Conservation (phyloP, 2,888 invertebrate genomes). For the Eucriotettix oculatus region DNA sequence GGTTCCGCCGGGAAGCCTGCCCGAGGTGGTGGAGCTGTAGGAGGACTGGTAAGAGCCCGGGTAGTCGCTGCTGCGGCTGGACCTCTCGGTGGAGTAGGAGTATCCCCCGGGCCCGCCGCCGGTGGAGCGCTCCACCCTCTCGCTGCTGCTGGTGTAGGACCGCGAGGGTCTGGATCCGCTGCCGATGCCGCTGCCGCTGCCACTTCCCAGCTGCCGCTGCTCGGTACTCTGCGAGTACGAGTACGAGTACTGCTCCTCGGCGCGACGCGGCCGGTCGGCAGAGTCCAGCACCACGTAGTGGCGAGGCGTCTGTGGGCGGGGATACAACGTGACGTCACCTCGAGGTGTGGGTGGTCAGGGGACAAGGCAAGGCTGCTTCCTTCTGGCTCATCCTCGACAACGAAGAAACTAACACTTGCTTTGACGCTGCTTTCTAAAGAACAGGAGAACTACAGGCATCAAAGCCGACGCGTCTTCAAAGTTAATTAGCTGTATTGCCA, state of each 20-base stretch:
- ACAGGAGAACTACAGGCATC: no score
- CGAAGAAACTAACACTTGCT: no score
- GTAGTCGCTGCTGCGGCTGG: conserved; percentile 42
- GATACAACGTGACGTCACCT: no score
- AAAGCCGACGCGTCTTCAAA: no score
- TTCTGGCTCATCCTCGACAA: no score
- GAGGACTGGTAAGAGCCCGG: conserved; percentile 64
- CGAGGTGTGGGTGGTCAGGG: no score
- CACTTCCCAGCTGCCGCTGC: not conserved
- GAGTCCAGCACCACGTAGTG: conserved; percentile 73
- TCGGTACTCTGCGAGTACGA: conserved; percentile 37
- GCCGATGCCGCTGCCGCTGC: not conserved
- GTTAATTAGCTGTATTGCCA: no score
- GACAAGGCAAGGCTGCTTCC: no score
- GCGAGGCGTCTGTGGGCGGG: conserved; percentile 43
- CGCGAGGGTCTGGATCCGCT: conserved; percentile 33
- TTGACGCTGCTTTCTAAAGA: no score
- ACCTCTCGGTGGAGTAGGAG: conserved; percentile 57
- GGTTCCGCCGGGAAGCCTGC: conserved; percentile 68
- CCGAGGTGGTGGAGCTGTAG: conserved; percentile 61
- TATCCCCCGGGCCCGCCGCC: conserved; percentile 55
- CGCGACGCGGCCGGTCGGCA: conserved; percentile 46
- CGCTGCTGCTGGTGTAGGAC: conserved; percentile 48
- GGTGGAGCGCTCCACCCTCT: conserved; percentile 46
- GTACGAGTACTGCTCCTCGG: conserved; percentile 74